A percentile compares a stretch with the other conserved stretches of the same genome.
Evolutionary conservation across 2,113 vertebrate genomes (phyloP).

Genomic region (Daubentonia madagascariensis): DNA sequence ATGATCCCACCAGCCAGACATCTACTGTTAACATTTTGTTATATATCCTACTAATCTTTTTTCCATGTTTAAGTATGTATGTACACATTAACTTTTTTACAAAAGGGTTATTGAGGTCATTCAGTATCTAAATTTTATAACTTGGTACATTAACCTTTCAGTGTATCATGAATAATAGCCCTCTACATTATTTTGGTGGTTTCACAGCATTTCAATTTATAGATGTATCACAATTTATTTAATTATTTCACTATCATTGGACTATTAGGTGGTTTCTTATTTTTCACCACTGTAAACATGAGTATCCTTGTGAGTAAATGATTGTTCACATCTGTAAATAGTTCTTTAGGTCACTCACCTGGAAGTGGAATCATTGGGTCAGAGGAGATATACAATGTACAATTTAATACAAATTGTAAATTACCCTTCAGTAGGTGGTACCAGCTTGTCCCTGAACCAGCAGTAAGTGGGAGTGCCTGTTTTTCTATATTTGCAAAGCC

Average conservation of each 20-base stretch:
- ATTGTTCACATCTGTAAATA: neutral
- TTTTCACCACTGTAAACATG: neutral
- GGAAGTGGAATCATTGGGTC: neutral
- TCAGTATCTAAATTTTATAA: neutral
- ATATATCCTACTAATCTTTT: neutral
- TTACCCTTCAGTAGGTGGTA: neutral
- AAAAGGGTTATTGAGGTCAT: neutral
- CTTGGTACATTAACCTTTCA: neutral
- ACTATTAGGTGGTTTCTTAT: neutral
- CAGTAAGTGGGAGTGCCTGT: neutral
- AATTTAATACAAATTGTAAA: neutral
- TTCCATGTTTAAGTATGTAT: neutral
- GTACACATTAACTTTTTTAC: neutral
- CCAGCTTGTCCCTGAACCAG: neutral
- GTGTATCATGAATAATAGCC: neutral
- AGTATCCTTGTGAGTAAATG: neutral
- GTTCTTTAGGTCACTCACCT: neutral
- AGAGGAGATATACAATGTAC: neutral
- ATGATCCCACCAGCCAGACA: neutral
- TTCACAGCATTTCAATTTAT: neutral
- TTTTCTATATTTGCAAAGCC: neutral
- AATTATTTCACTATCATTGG: neutral
- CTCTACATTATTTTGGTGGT: neutral
- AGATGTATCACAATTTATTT: neutral
- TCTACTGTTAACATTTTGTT: neutral